Conservation (phyloP, 2,113 vertebrate genomes). For the Equus quagga region DNA sequence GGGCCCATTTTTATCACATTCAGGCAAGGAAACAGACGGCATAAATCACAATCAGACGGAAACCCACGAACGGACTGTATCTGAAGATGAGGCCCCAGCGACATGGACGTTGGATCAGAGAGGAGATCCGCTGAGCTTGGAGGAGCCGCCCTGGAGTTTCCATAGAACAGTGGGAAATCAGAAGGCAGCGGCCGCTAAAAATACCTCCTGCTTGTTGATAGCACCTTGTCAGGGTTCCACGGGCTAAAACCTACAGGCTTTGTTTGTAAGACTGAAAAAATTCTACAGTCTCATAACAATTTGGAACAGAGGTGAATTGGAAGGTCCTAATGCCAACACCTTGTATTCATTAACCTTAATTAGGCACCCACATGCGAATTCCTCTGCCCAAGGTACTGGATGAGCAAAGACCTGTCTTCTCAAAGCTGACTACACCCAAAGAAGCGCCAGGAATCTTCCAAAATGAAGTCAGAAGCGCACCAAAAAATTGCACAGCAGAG, state of each 20-base stretch:
- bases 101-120: not conserved
- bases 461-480: not conserved
- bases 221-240: not conserved
- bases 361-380: not conserved
- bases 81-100: not conserved
- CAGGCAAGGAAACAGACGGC: not conserved
- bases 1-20: not conserved
- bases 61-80: not conserved
- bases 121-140: not conserved
- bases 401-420: not conserved
- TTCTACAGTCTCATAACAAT: not conserved
- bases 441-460: not conserved
- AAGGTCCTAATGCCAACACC: not conserved
- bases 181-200: not conserved
- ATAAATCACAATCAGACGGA: not conserved
- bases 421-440: not conserved
- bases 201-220: not conserved
- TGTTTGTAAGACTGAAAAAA: not conserved
- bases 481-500: not conserved
- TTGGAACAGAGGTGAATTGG: not conserved
- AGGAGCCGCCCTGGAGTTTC: not conserved
- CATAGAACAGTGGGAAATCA: not conserved
- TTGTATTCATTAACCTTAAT: slow-evolving; percentile 12
- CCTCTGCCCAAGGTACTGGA: not conserved
- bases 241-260: not conserved